Conservation (phyloP, 2,888 invertebrate genomes). For the Sesia bembeciformis region DNA sequence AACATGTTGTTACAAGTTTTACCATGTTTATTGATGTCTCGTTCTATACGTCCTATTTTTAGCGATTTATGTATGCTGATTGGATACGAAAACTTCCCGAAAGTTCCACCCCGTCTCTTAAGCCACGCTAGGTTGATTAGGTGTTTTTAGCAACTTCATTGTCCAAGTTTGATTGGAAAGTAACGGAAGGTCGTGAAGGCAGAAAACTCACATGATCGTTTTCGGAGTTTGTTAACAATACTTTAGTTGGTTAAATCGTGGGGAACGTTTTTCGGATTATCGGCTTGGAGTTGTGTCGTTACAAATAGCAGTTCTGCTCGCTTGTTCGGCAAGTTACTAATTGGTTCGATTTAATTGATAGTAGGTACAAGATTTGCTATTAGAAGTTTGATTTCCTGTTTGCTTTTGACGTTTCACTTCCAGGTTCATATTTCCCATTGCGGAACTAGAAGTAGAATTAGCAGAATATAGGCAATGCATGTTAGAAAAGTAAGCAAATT, state of each 20-base stretch:
- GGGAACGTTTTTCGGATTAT: conserved; percentile 10
- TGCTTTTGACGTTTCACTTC: not conserved
- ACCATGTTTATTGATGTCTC: too few species aligned
- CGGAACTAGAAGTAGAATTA: too few species aligned
- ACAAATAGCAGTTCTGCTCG: conserved; percentile 5
- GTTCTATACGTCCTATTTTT: conserved; percentile 13
- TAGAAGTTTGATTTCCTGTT: conserved; percentile 3
- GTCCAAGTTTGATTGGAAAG: conserved; percentile 54
- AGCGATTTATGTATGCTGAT: conserved; percentile 46
- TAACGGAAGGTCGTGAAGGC: conserved; percentile 32
- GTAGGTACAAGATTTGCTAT: conserved; percentile 5
- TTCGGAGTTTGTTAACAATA: conserved; percentile 21
- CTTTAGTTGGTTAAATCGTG: conserved; percentile 22
- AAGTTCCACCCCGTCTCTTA: conserved; percentile 20
- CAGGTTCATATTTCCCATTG: too few species aligned
- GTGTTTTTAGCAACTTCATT: conserved; percentile 46
- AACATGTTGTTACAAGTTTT: too few species aligned
- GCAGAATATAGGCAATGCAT: too few species aligned
- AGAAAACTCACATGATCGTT: conserved; percentile 33
- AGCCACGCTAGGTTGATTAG: conserved; percentile 34
- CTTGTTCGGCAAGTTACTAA: conserved; percentile 3
- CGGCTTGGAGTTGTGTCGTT: conserved; percentile 1
- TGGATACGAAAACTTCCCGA: conserved; percentile 31
- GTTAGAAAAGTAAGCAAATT: too few species aligned
- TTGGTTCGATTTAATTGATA: conserved; percentile 1